Percentiles rank a stretch among this genome's conserved stretches.
Evolutionary conservation across 2,113 vertebrate genomes (phyloP).

Genomic region (Tragelaphus strepsiceros): DNA sequence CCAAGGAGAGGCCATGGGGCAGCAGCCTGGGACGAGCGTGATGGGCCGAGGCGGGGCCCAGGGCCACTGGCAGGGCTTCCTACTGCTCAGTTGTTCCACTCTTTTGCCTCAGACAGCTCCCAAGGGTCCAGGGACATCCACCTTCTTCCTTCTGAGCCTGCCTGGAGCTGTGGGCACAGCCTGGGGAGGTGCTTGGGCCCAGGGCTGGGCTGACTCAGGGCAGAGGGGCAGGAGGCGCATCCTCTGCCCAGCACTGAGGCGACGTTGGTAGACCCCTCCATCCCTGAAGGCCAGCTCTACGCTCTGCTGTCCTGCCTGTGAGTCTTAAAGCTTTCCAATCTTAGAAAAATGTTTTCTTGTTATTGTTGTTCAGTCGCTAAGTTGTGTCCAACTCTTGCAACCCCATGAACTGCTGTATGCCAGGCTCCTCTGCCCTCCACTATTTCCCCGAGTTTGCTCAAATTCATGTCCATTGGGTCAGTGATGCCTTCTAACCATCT

Average conservation of each 20-base stretch:
- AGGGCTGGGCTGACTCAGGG: background rate
- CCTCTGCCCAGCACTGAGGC: background rate
- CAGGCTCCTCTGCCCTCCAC: background rate
- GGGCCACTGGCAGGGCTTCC: background rate
- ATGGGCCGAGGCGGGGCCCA: accelerated
- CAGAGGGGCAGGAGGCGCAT: background rate
- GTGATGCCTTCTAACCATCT: background rate
- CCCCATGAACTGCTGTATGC: background rate
- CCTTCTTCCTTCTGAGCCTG: background rate
- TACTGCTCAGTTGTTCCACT: background rate
- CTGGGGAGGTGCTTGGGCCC: background rate
- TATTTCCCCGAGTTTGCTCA: background rate
- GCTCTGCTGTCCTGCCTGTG: background rate
- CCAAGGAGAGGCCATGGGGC: background rate
- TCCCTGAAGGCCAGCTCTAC: background rate
- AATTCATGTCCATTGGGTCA: background rate
- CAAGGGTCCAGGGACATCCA: accelerated
- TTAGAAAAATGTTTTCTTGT: background rate
- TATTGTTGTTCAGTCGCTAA: background rate
- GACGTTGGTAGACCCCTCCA: accelerated
- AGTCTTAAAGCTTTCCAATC: background rate
- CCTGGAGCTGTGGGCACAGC: background rate
- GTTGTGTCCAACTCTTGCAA: background rate
- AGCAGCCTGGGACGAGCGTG: background rate
- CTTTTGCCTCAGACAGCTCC: background rate